Evolutionary conservation across 2,113 vertebrate genomes (phyloP).

Genomic region (Microtus oregoni): DNA sequence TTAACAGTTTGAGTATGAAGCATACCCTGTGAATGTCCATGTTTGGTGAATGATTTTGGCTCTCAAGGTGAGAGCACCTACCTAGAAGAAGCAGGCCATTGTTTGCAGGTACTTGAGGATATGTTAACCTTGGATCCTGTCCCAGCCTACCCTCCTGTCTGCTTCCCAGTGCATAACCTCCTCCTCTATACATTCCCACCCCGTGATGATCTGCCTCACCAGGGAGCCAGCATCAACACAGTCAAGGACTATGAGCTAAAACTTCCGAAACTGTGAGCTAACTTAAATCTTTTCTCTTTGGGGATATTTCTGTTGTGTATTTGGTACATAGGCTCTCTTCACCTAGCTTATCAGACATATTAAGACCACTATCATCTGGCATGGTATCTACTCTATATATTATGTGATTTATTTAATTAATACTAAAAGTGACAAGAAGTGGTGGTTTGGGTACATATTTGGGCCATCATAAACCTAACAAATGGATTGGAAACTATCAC

Average conservation of each 20-base stretch:
- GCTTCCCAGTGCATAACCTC: not conserved
- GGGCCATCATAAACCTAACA: not conserved
- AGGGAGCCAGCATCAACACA: not conserved
- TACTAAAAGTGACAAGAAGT: not conserved
- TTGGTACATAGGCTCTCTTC: not conserved
- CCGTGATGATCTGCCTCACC: not conserved
- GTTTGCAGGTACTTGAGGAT: not conserved
- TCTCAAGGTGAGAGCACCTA: not conserved
- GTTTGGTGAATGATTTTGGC: not conserved
- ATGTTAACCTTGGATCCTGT: not conserved
- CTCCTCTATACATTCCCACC: not conserved
- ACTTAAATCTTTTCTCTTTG: not conserved
- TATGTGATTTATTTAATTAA: not conserved
- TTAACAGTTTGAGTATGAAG: not conserved
- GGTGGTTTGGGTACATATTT: not conserved
- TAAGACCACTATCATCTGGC: not conserved
- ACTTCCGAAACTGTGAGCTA: not conserved
- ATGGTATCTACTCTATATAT: not conserved
- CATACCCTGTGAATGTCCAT: not conserved
- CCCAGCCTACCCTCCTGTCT: not conserved
- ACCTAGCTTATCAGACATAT: not conserved
- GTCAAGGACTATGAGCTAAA: not conserved
- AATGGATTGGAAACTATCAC: not conserved
- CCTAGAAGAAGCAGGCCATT: not conserved
- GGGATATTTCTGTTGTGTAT: not conserved